Percentiles rank a stretch among this genome's conserved stretches.
phyloP scores from a whole-genome alignment of 1,140 invertebrate species.

The Plectrocnemia conspersa region DNA sequence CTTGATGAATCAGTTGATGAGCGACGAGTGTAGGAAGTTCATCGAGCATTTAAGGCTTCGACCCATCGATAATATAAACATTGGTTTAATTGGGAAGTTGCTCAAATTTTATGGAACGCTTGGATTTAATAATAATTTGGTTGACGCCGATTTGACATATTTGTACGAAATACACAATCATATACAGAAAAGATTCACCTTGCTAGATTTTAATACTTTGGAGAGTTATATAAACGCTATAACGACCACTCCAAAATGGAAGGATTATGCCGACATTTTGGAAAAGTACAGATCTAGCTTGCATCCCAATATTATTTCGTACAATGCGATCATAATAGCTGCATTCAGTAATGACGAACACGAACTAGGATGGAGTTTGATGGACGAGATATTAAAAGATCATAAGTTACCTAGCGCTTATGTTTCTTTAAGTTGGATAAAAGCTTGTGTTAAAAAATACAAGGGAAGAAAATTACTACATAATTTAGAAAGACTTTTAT shows the following conservation, averaged over 20 bases:
- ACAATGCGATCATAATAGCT: constrained; percentile 49
- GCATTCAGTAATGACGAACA: constrained; percentile 55
- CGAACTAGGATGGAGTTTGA: constrained; percentile 51
- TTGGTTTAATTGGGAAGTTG: constrained; percentile 52
- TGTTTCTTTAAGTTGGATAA: constrained; percentile 46
- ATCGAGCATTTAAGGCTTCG: too few relatives aligned
- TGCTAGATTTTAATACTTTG: constrained; percentile 54
- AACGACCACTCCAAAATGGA: constrained; percentile 59
- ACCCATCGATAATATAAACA: constrained; percentile 45
- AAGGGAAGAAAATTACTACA: constrained; percentile 41
- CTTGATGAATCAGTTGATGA: constrained; percentile 41
- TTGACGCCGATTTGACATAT: constrained; percentile 49
- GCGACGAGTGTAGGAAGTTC: too few relatives aligned
- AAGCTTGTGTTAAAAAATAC: constrained; percentile 46
- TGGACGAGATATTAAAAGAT: constrained; percentile 46
- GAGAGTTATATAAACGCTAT: constrained; percentile 57
- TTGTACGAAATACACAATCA: constrained; percentile 52
- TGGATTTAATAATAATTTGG: constrained; percentile 40
- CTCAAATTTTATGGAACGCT: constrained; percentile 50
- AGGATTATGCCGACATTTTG: constrained; percentile 55
- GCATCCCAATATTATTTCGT: constrained; percentile 40
- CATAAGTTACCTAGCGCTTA: constrained; percentile 34
- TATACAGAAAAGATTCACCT: constrained; percentile 52
- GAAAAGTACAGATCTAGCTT: constrained; percentile 48
- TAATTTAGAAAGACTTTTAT: constrained; percentile 49